A percentile compares a stretch with the other conserved stretches of the same genome.
Evolutionary conservation across 2,888 invertebrate genomes (phyloP).

Genomic region (Melieria omissa): DNA sequence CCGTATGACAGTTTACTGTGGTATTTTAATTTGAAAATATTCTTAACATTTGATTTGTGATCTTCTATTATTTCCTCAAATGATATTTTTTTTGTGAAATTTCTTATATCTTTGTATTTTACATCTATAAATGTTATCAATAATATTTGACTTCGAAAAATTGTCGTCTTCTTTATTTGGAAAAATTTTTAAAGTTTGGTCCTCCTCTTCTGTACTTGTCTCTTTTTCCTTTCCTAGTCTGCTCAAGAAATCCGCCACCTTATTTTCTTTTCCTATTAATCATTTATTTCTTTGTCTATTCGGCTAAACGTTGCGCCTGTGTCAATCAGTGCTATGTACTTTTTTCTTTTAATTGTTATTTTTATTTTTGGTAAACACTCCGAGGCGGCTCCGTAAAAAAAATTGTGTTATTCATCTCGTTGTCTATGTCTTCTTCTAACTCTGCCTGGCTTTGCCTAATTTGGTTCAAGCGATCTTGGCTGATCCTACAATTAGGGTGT

Average conservation of each 20-base stretch:
- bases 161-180: not conserved
- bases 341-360: conserved; percentile 24
- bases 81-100: not conserved
- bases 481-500: conserved; percentile 11
- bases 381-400: conserved; percentile 27
- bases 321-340: conserved; percentile 31
- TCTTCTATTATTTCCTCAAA: conserved; percentile 5
- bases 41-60: not conserved
- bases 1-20: conserved; percentile 2
- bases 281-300: too few species aligned
- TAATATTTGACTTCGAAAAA: not conserved
- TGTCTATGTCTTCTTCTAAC: not conserved
- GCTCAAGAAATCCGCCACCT: conserved; percentile 16
- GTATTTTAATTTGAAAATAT: not conserved
- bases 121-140: conserved; percentile 12
- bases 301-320: conserved; percentile 3
- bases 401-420: not conserved
- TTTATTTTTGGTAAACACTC: conserved; percentile 28
- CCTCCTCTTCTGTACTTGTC: not conserved
- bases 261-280: not conserved
- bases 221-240: conserved; percentile 22
- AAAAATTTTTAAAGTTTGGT: not conserved
- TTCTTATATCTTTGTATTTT: conserved; percentile 3
- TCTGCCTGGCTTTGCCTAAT: conserved; percentile 11
- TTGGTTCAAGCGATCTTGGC: conserved; percentile 15